phyloP scores from a whole-genome alignment of 2,888 invertebrate genomes.

The Notodonta ziczac region DNA sequence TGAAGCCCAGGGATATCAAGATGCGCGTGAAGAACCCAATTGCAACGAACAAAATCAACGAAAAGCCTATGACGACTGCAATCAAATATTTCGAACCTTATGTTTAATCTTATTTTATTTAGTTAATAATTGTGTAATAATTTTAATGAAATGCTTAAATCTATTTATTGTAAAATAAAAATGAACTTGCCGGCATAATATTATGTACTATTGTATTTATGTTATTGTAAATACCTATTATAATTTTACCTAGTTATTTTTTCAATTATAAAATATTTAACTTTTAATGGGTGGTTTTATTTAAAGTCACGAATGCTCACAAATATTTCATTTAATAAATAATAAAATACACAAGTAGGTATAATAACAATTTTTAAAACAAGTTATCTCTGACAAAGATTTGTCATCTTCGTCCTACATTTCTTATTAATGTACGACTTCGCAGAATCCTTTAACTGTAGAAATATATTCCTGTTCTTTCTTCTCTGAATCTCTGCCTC shows the following conservation, averaged over 20 bases:
- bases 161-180: slow-evolving; percentile 75
- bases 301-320: slow-evolving; percentile 10
- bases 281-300: slow-evolving; percentile 45
- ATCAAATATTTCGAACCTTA: slow-evolving; percentile 84
- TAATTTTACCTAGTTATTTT: slow-evolving; percentile 64
- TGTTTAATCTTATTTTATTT: slow-evolving; percentile 61
- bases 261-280: slow-evolving; percentile 70
- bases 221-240: slow-evolving; percentile 71
- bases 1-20: slow-evolving; percentile 92
- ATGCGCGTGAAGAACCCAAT: slow-evolving; percentile 88
- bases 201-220: slow-evolving; percentile 72
- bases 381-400: not conserved
- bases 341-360: slow-evolving; percentile 2
- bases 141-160: slow-evolving; percentile 60
- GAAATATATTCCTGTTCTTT: slow-evolving; percentile 28
- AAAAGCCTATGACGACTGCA: slow-evolving; percentile 83
- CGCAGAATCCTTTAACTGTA: slow-evolving; percentile 32
- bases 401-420: slow-evolving; percentile 20
- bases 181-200: slow-evolving; percentile 83
- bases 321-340: slow-evolving; percentile 1
- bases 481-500: slow-evolving; percentile 29
- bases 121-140: slow-evolving; percentile 43
- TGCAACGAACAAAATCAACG: slow-evolving; percentile 84
- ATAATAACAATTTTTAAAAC: not conserved
- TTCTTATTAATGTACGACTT: slow-evolving; percentile 35